These are phyloP conservation scores for Trachelus troglodyta DNA, from an alignment of 2,888 invertebrate species.

Conservation along the genomic window DNA sequence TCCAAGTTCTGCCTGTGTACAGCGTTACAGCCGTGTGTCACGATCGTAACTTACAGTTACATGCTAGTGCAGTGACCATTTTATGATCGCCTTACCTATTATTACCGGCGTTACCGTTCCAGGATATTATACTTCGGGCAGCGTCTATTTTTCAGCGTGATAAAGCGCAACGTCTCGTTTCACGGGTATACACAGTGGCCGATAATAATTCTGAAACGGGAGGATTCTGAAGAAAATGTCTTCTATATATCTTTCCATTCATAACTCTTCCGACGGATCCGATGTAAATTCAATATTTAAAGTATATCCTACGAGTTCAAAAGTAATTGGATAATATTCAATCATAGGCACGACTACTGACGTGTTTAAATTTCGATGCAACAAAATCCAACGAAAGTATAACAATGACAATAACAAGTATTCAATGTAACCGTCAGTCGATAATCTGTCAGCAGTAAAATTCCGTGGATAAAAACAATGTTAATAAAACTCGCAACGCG, in stretches of 20 bases:
- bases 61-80: conserved; percentile 36
- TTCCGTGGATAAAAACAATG: not conserved
- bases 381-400: not conserved
- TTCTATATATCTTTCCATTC: not conserved
- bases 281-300: not conserved
- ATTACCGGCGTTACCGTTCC: conserved; percentile 33
- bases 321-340: not conserved
- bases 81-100: conserved; percentile 41
- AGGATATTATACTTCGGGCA: conserved; percentile 32
- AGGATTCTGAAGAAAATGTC: not conserved
- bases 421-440: not conserved
- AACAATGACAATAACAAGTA: not conserved
- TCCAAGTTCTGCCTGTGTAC: not conserved
- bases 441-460: not conserved
- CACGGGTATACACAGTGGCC: conserved; percentile 12
- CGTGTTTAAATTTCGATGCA: not conserved
- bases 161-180: not conserved
- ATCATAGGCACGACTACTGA: not conserved
- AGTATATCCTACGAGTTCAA: not conserved
- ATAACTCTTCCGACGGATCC: not conserved
- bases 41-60: conserved; percentile 40
- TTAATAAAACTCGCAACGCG: not conserved
- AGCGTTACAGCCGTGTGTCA: not conserved
- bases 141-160: conserved; percentile 30
- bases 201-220: conserved; percentile 16